Evolutionary conservation across 2,113 vertebrate genomes (phyloP), one percentile per base, ranked within the genome.

Genomic region (Phaetusa simplex): DNA sequence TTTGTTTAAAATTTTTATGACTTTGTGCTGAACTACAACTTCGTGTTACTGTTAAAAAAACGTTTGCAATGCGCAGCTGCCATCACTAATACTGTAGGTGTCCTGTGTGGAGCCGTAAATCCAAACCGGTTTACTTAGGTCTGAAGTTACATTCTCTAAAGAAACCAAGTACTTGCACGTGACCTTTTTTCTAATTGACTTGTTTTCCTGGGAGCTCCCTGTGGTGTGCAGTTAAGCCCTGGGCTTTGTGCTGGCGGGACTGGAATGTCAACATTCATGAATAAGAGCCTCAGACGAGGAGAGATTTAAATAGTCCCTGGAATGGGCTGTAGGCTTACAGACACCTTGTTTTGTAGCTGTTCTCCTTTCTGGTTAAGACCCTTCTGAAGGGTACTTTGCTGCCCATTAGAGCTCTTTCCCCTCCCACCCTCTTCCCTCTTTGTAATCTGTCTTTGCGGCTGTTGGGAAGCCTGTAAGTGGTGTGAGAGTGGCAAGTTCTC

Each of bases 191-290:
- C 89, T 96, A 88, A 95, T 94, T 90, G 93, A 82, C 72, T 97
- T 97, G 96, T 96, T 93, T 97, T 94, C 88, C 53, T 59, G 72
- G 70, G 77, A 95, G 87, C 91, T 95, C 94, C 91, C 95, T 65
- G 90, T 58, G 95, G 95, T 86, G 88, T 76, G 94, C 70, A 62
- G 88, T 64, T 97, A 92, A 96, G 82, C 94, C 77, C 38, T 61
- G 52, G 53, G 84, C 93, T 95, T 97, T 92, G 82, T 95, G 88
- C 93, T 93, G 70, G 23, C 2, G 1, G 78, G 88, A 79, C 66
- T 94, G 94, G 84, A 95, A 96, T 95, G 95, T 96, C 95, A 96
- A 71, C 82, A 74, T 91, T 88, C 55, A 86, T 53, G 82, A 95
- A 83, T 94, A 95, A 94, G 88, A 82, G 89, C 52, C 56, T 92